Conservation (phyloP, 2,888 invertebrate species). For the Sturmia bella region DNA sequence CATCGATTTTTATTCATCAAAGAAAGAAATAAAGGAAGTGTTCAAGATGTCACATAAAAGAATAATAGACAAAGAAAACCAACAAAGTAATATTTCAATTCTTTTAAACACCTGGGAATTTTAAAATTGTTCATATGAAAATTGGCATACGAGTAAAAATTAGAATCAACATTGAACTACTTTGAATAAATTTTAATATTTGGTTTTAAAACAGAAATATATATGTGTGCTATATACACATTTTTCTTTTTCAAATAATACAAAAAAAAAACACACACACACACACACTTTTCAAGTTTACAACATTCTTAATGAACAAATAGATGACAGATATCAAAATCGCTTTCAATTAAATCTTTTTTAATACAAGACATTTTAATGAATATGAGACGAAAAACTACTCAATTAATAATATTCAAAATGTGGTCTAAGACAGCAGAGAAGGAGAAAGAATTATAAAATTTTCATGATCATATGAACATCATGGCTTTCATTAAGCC, state of each 20-base stretch:
- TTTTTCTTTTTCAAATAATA: no score
- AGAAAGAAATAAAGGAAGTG: constrained; percentile 13
- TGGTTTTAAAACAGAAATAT: neutral
- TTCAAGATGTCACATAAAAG: constrained; percentile 37
- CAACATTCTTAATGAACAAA: constrained; percentile 1
- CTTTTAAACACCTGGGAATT: constrained; percentile 52
- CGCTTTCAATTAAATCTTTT: constrained; percentile 20
- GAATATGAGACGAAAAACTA: no score
- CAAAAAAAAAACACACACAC: neutral
- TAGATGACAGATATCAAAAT: constrained; percentile 6
- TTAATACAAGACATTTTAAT: no score
- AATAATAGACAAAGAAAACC: constrained; percentile 5
- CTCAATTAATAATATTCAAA: no score
- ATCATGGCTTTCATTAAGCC: no score
- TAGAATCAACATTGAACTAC: constrained; percentile 64
- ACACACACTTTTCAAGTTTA: neutral
- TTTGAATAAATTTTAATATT: constrained; percentile 49
- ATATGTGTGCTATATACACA: no score
- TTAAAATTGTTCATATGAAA: neutral
- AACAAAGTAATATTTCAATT: constrained; percentile 44
- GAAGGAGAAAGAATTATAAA: no score
- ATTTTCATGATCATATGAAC: no score
- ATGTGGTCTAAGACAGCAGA: no score
- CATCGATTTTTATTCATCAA: neutral
- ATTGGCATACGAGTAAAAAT: neutral